Evolutionary conservation across 2,113 vertebrate genomes (phyloP).

Genomic region (Sylvicapra grimmia): DNA sequence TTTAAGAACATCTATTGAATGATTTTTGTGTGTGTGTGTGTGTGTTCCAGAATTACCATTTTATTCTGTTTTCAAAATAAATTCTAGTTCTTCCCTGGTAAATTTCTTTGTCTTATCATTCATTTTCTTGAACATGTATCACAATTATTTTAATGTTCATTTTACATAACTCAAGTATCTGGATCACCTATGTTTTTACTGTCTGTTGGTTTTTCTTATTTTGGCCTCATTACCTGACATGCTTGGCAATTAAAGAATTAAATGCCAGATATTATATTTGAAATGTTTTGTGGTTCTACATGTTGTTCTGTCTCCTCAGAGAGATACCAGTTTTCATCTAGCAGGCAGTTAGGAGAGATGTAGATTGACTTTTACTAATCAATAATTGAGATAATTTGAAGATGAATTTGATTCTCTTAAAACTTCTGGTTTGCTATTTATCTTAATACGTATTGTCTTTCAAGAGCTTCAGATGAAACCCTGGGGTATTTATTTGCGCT

Average conservation of each 20-base stretch:
- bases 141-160: neutral
- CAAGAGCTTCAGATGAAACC: neutral
- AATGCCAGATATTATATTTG: neutral
- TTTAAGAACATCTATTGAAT: neutral
- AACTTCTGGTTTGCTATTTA: neutral
- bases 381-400: neutral
- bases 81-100: neutral
- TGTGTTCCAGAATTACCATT: neutral
- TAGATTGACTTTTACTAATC: neutral
- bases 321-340: neutral
- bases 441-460: neutral
- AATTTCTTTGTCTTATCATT: neutral
- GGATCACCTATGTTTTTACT: neutral
- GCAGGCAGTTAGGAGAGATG: neutral
- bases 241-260: neutral
- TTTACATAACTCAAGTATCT: neutral
- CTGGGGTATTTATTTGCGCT: neutral
- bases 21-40: neutral
- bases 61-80: neutral
- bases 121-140: neutral
- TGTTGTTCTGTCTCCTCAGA: neutral
- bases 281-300: neutral
- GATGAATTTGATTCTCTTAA: neutral
- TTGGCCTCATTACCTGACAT: neutral
- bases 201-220: neutral